A percentile compares a stretch with the other conserved stretches of the same genome.
Evolutionary conservation across 2,888 invertebrate species (phyloP).

Genomic region (Heliconius sara): DNA sequence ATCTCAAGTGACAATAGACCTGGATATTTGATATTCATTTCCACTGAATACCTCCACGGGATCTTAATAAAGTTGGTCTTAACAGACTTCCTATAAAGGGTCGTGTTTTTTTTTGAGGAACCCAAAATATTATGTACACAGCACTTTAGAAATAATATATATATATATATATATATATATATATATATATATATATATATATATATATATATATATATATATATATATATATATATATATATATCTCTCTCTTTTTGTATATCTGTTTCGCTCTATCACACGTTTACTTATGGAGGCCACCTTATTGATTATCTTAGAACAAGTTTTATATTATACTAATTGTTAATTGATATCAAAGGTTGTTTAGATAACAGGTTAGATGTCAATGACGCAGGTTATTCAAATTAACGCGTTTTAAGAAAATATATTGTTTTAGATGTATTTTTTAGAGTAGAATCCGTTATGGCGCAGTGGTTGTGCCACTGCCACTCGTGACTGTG

Average conservation of each 20-base stretch:
- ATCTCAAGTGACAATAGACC: no score
- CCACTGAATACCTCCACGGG: no score
- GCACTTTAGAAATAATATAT: background rate
- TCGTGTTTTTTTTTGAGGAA: no score
- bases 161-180: background rate
- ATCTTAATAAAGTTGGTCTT: no score
- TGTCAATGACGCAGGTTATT: background rate
- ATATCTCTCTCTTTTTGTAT: background rate
- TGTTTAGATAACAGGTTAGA: conserved; percentile 13
- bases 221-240: background rate
- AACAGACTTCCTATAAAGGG: no score
- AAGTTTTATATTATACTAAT: conserved; percentile 9
- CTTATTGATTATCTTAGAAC: background rate
- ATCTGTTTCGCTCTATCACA: background rate
- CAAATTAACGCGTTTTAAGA: background rate
- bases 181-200: background rate
- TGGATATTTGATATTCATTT: no score
- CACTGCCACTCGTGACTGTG: background rate
- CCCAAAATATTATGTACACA: background rate
- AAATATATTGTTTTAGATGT: background rate
- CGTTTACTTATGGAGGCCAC: background rate
- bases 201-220: background rate
- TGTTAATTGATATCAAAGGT: background rate
- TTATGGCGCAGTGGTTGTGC: no score
- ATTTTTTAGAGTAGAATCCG: background rate